Base-by-base conservation (phyloP, 2,888 invertebrate genomes). In the Thalpophila matura region DNA sequence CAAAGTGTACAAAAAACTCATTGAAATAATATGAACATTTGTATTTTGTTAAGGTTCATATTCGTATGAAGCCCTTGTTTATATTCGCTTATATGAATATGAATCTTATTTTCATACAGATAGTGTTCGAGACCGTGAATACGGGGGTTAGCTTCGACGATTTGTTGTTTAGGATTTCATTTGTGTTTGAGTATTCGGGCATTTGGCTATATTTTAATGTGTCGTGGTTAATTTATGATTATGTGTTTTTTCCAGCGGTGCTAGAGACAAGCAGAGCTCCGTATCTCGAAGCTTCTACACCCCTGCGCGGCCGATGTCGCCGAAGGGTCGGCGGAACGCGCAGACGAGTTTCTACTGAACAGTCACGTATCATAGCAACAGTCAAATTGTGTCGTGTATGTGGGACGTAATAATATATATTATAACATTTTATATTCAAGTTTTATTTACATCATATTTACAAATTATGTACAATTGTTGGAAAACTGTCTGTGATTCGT, bases 261-360 rank as follows among this genome's bases (percentile, higher is more conserved):
- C 51, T 9, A 78, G 74, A 29, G 86, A 86, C 4, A 83, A 74
- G 29, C 47, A 63, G 2, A 29, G 63, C 10, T 18, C 67, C 0
- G n/a, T 77, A 0, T 35, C 80, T 0, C 82, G 79, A 40, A 79
- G 60, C 50, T 80, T 80, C 56, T 69, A 62, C 68, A 62, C 59
- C 9, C 69, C 78, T 6, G 47, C 71, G 29, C 85, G 91, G 3
- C 89, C 90, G 0, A 46, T 80, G 37, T 91, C 91, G 2, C 90
- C 91, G 0, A 91, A 86, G 49, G 86, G 86, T 1, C 74, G 87
- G 22, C 79, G 86, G 33, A 85, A 72, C 18, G 59, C 77, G 4
- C 80, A 81, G 40, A 57, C 80, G 1, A 71, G 63, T 43, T 86
- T 80, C 51, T 83, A 80, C 47, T 86, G 56, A 81, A 9, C 26